Percentiles rank a stretch among this genome's conserved stretches.
Conservation (phyloP, 37 sponge, comb jelly and placozoan genomes). For the Lycopodina hypogea region DNA sequence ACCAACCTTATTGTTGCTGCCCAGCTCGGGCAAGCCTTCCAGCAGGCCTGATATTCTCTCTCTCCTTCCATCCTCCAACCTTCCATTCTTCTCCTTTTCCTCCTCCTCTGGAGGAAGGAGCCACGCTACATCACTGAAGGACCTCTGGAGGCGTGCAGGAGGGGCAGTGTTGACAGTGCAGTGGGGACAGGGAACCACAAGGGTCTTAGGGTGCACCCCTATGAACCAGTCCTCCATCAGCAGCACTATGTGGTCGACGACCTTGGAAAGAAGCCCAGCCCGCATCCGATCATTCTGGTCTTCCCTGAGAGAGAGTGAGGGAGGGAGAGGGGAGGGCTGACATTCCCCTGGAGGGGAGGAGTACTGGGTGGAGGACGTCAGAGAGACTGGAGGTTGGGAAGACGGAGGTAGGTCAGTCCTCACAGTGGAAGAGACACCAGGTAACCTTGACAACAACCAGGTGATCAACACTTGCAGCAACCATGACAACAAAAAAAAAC, state of each 20-base stretch:
- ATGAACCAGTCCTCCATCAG: constrained; percentile 77
- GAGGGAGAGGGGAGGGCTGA: background rate
- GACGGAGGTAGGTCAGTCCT: background rate
- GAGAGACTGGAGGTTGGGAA: background rate
- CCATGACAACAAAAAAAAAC: too few species aligned
- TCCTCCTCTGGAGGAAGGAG: constrained; percentile 5
- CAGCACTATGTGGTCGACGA: constrained; percentile 47
- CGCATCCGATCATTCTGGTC: constrained; percentile 63
- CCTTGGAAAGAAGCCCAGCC: constrained; percentile 69
- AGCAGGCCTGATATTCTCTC: too few species aligned
- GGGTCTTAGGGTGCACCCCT: constrained; percentile 34
- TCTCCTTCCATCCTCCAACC: background rate
- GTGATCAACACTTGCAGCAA: too few species aligned
- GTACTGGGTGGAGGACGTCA: background rate
- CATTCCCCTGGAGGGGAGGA: background rate
- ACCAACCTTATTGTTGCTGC: too few species aligned
- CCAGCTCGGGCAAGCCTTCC: too few species aligned
- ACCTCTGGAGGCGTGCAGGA: constrained; percentile 18
- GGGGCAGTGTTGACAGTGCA: constrained; percentile 8
- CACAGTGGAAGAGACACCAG: background rate
- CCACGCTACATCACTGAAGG: constrained; percentile 7
- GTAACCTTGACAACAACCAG: too few species aligned
- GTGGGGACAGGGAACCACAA: constrained; percentile 57
- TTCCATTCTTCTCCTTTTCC: constrained; percentile 1
- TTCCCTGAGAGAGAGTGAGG: constrained; percentile 28